phyloP scores from a whole-genome alignment of 2,113 vertebrate species.

The Pterocles orientalis region DNA sequence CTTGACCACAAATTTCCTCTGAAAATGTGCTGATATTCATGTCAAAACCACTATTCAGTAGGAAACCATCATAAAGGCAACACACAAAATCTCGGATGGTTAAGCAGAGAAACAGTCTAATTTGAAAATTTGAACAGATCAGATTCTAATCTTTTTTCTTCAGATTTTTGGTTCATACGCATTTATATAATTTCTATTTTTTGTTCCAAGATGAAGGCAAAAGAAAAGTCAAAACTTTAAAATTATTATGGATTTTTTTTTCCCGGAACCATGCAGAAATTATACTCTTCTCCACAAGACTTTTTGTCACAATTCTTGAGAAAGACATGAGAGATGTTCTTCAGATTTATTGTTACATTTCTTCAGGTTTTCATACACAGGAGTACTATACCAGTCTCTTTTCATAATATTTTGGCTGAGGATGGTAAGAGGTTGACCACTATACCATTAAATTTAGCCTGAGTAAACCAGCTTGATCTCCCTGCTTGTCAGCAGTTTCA shows the following conservation, averaged over 20 bases:
- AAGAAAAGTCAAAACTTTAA: background rate
- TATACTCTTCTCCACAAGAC: background rate
- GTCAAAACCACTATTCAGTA: background rate
- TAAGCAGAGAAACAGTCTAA: background rate
- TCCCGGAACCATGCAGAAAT: background rate
- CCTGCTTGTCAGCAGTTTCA: background rate
- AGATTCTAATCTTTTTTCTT: background rate
- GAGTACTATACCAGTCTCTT: background rate
- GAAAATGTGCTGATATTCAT: background rate
- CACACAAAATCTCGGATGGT: rapidly evolving
- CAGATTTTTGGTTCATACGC: background rate
- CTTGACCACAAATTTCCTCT: background rate
- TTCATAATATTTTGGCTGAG: background rate
- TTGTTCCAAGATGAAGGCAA: background rate
- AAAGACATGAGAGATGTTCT: background rate
- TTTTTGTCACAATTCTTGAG: background rate
- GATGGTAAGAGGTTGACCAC: background rate
- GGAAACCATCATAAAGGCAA: background rate
- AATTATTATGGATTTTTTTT: background rate
- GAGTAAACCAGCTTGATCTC: background rate
- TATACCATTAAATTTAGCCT: background rate
- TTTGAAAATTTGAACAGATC: background rate
- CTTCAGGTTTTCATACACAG: background rate
- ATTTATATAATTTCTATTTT: background rate
- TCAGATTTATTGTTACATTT: background rate